Evolutionary conservation across 23 tunicate species (phyloP), one percentile per base, ranked within the genome.

Genomic region (Botrylloides violaceus): DNA sequence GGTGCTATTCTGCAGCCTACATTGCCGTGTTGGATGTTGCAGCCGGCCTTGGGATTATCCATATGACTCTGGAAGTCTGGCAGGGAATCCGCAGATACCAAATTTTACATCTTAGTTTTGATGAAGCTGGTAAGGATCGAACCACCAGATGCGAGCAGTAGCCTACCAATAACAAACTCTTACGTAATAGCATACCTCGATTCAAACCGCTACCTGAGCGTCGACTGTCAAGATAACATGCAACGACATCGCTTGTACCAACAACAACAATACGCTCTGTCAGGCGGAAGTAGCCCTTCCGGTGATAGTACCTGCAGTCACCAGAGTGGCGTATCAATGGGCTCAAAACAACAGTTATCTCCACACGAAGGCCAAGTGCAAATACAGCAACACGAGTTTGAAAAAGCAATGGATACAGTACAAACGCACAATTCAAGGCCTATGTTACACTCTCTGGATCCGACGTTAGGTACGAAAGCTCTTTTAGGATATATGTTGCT

Each of bases 301-400:
- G 74, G 29, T 43, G 74, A 68, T 6, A 68, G 74, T 22, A 68
- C 74, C 30, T 68, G 74, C 35, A 68, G 74, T 28, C 74, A 68
- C 22, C 56, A 68, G 7, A 68, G 74, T 56, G 74, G 74, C 29
- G 32, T 53, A 4, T 32, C 49, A 35, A 0, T 26, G 22, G 29
- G 47, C 4, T 33, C 32, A 23, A 31, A 31, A 4, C 70, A 63
- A 63, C 70, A 63, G 29, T 28, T 15, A 19, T 63, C 70, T 3
- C 70, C 70, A 9, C 35, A 27, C 33, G 74, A 43, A 4, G 28
- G 23, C 1, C 58, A 68, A 39, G 47, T 68, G 37, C 74, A 68
- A 68, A 37, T 30, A 29, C 71, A 65, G 27, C 74, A 68, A 68
- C 74, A 39, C 43, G 74, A 43, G 26, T 68, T 68, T 43, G 58